Evolutionary conservation across 2,797 vertebrate species (phyloP).

Genomic region (Acanthis flammea): DNA sequence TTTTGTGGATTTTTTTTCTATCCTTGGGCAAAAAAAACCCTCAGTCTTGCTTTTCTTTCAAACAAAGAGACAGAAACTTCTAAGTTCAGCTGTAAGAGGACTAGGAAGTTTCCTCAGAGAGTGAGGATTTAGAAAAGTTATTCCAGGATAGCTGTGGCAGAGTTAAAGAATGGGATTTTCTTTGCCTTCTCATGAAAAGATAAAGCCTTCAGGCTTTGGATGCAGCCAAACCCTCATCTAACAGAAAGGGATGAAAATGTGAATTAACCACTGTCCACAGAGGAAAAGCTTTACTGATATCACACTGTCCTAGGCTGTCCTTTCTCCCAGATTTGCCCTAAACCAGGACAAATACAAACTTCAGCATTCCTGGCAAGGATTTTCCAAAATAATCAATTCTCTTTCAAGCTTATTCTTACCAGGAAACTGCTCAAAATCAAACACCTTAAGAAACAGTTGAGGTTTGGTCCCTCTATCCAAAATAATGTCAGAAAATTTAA

Average conservation of each 20-base stretch:
- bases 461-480: background rate
- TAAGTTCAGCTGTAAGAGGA: background rate
- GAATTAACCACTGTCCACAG: background rate
- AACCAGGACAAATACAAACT: background rate
- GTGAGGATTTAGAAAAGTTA: background rate
- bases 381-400: background rate
- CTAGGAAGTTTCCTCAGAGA: background rate
- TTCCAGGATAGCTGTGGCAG: background rate
- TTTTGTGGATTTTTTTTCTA: background rate
- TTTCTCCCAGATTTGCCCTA: background rate
- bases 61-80: background rate
- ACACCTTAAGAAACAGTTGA: background rate
- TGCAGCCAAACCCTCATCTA: background rate
- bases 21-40: fast-evolving
- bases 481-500: background rate
- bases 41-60: background rate
- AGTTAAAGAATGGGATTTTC: background rate
- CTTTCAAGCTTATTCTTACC: background rate
- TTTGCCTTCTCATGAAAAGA: background rate
- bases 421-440: background rate
- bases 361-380: background rate
- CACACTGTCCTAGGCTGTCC: background rate
- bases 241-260: background rate
- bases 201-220: background rate
- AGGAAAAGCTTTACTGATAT: background rate